phyloP scores from a whole-genome alignment of 2,113 vertebrate genomes.

The Tyrannus savana region DNA sequence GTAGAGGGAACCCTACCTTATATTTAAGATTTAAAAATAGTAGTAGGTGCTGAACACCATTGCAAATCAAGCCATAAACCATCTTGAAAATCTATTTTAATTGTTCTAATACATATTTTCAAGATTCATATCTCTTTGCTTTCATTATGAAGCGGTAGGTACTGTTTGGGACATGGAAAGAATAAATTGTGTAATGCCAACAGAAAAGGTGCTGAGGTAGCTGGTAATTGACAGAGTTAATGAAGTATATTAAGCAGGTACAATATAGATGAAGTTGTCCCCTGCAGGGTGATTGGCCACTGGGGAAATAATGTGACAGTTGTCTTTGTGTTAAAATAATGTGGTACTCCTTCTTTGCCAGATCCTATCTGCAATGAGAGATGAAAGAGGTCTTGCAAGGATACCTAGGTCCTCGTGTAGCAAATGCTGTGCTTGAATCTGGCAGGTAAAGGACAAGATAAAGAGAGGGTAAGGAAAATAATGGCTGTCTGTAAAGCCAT shows the following conservation, averaged over 20 bases:
- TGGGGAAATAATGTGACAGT: constrained; percentile 62
- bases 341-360: constrained; percentile 58
- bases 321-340: constrained; percentile 58
- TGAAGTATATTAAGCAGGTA: constrained; percentile 65
- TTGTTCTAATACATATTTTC: constrained; percentile 24
- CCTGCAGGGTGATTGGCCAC: constrained; percentile 56
- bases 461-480: constrained; percentile 1
- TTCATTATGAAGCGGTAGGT: neutral
- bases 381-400: constrained; percentile 42
- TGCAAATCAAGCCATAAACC: constrained; percentile 25
- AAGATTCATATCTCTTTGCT: constrained; percentile 19
- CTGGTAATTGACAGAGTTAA: constrained; percentile 59
- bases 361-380: constrained; percentile 36
- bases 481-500: neutral
- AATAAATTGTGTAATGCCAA: constrained; percentile 49
- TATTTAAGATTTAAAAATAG: neutral
- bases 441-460: constrained; percentile 7
- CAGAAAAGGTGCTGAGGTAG: constrained; percentile 53
- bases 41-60: neutral
- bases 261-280: constrained; percentile 60
- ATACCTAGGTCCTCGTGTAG: neutral
- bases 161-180: neutral
- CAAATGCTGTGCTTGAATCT: neutral
- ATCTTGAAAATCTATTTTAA: constrained; percentile 42
- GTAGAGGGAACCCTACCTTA: neutral